Percentiles rank a stretch among this genome's conserved stretches.
Evolutionary conservation across 2,797 vertebrate genomes (phyloP).

Genomic region (Pantherophis vulpinus): DNA sequence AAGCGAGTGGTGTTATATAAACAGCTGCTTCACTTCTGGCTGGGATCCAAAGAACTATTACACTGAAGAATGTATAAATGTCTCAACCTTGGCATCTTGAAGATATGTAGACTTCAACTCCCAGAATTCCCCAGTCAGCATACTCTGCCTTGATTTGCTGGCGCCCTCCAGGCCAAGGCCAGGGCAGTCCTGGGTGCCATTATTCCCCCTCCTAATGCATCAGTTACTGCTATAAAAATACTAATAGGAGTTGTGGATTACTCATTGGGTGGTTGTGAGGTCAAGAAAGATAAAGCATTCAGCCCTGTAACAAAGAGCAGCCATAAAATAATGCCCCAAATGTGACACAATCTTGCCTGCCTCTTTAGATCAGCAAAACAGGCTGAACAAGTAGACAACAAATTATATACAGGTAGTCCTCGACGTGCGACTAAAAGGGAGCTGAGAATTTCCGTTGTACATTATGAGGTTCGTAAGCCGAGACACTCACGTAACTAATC

Average conservation of each 20-base stretch:
- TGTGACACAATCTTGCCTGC: neutral
- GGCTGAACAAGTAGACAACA: neutral
- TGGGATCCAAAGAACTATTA: neutral
- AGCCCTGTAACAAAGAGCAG: neutral
- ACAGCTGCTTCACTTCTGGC: neutral
- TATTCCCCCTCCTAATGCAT: neutral
- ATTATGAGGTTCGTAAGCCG: neutral
- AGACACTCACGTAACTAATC: neutral
- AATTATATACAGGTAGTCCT: neutral
- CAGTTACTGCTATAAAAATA: neutral
- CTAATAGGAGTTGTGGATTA: neutral
- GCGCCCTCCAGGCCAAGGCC: neutral
- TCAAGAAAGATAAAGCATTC: neutral
- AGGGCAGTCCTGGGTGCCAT: neutral
- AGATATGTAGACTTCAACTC: neutral
- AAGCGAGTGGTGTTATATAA: neutral
- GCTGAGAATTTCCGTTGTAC: neutral
- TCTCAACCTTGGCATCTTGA: neutral
- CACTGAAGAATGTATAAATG: neutral
- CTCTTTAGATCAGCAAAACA: neutral
- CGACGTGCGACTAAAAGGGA: neutral
- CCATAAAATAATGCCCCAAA: neutral
- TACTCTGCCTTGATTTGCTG: neutral
- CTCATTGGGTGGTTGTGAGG: neutral
- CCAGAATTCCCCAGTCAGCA: neutral